Percentiles rank a stretch among this genome's conserved stretches.
phyloP scores from a whole-genome alignment of 2,797 vertebrate species.

The Lateolabrax maculatus region DNA sequence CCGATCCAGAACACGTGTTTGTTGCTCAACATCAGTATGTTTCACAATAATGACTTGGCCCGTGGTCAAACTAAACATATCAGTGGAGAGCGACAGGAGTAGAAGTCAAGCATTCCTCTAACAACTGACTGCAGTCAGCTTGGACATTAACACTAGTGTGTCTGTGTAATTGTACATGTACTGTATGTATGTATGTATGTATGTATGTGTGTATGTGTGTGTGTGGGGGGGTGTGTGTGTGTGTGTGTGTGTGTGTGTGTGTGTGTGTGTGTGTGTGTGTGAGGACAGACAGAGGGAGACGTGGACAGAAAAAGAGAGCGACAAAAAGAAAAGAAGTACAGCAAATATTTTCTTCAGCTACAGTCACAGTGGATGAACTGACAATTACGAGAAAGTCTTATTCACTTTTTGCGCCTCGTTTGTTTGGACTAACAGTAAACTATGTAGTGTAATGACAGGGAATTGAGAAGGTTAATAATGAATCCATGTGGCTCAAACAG shows the following conservation, averaged over 20 bases:
- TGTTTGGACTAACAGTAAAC: slow-evolving; percentile 36
- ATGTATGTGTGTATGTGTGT: slow-evolving; percentile 1
- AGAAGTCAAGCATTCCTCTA: slow-evolving; percentile 42
- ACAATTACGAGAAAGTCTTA: background rate
- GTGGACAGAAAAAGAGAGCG: slow-evolving; percentile 18
- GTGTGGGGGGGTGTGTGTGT: background rate
- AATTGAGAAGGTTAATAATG: slow-evolving; percentile 43
- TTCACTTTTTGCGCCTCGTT: slow-evolving; percentile 19
- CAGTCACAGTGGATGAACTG: background rate
- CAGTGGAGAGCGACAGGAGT: slow-evolving; percentile 28
- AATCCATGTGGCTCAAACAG: slow-evolving; percentile 30
- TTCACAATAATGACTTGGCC: slow-evolving; percentile 78
- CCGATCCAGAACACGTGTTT: slow-evolving; percentile 76
- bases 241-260: background rate
- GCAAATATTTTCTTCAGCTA: slow-evolving; percentile 40
- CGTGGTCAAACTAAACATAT: slow-evolving; percentile 73
- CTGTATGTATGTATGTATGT: too few relatives aligned
- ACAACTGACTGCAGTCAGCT: slow-evolving; percentile 37
- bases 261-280: slow-evolving; percentile 3
- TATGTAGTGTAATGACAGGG: background rate
- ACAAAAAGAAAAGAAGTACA: slow-evolving; percentile 15
- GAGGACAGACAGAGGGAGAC: background rate
- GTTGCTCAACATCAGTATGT: slow-evolving; percentile 75
- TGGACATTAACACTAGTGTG: slow-evolving; percentile 15
- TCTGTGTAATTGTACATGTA: slow-evolving; percentile 7